Evolutionary conservation across 2,797 vertebrate species (phyloP).

Genomic region (Bryconaethiops microstoma): DNA sequence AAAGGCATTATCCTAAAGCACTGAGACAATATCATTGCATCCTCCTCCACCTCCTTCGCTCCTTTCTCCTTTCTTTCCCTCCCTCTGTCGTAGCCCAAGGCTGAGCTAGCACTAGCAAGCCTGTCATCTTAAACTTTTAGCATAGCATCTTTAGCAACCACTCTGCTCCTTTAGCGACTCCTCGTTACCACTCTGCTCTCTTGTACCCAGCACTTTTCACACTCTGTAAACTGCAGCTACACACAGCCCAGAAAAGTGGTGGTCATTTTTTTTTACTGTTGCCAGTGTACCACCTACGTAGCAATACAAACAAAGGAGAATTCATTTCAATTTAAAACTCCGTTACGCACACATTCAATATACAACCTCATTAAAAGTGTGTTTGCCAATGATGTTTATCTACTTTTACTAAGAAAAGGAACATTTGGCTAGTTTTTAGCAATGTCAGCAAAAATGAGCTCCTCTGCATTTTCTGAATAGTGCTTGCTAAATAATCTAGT

Average conservation of each 20-base stretch:
- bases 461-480: neutral
- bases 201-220: conserved; percentile 35
- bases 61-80: conserved; percentile 24
- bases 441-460: neutral
- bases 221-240: conserved; percentile 45
- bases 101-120: conserved; percentile 18
- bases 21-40: conserved; percentile 37
- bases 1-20: conserved; percentile 39
- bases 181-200: conserved; percentile 31
- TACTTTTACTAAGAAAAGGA: neutral
- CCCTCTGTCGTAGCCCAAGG: conserved; percentile 13
- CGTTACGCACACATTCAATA: too few species aligned
- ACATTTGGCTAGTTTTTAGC: neutral
- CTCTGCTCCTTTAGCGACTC: conserved; percentile 23
- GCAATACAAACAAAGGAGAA: neutral
- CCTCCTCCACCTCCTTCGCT: conserved; percentile 25
- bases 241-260: conserved; percentile 36
- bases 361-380: too few species aligned
- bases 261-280: neutral
- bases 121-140: conserved; percentile 47
- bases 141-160: conserved; percentile 16
- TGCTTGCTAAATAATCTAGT: neutral
- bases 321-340: too few species aligned
- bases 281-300: neutral
- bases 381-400: too few species aligned